A percentile compares a stretch with the other conserved stretches of the same genome.
phyloP scores from a whole-genome alignment of 2,113 vertebrate species.

The Morone chrysops region DNA sequence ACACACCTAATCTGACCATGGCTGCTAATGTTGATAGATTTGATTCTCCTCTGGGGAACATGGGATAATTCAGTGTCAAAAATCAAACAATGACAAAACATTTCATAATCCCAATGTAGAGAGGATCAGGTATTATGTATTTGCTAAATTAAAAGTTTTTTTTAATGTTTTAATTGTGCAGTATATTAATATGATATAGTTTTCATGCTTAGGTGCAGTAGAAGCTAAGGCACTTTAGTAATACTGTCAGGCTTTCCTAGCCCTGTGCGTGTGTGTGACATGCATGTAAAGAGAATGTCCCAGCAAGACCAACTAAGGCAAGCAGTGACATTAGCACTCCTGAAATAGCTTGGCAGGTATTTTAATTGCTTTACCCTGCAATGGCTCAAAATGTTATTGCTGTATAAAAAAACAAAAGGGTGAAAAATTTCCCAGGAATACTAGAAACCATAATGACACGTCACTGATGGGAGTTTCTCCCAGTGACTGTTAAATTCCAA shows the following conservation, averaged over 20 bases:
- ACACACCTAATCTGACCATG: constrained; percentile 73
- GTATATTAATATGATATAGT: background rate
- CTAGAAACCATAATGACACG: constrained; percentile 2
- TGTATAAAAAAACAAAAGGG: constrained; percentile 49
- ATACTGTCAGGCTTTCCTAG: too few species aligned
- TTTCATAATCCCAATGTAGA: constrained; percentile 9
- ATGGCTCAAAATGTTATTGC: constrained; percentile 69
- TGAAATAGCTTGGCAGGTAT: constrained; percentile 82
- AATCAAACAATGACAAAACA: constrained; percentile 33
- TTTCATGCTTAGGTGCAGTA: background rate
- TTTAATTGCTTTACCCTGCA: constrained; percentile 82
- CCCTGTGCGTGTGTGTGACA: constrained; percentile 23
- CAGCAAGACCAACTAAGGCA: constrained; percentile 66
- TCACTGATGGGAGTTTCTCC: constrained; percentile 25
- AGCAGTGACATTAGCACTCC: constrained; percentile 69
- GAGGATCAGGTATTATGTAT: background rate
- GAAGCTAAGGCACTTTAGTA: background rate
- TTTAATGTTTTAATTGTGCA: background rate
- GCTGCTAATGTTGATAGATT: constrained; percentile 73
- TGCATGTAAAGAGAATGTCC: constrained; percentile 57
- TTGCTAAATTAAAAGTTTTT: background rate
- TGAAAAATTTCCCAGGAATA: constrained; percentile 48
- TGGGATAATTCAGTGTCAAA: constrained; percentile 36
- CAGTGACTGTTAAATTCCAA: constrained; percentile 35
- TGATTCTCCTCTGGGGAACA: constrained; percentile 52